Conservation (phyloP, 1,140 invertebrate species). For the Psix sp. region DNA sequence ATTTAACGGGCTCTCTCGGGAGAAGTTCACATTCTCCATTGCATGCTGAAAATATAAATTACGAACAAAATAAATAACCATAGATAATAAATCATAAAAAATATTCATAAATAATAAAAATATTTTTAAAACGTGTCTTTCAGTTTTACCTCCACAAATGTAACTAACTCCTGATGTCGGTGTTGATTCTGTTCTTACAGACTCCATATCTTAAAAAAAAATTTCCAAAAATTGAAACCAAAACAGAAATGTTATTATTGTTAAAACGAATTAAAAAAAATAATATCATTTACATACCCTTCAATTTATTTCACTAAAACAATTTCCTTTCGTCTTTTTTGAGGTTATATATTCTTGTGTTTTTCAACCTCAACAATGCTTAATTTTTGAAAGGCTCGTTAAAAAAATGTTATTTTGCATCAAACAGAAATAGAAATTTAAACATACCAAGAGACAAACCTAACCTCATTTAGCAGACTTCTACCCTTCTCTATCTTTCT, state of each 20-base stretch:
- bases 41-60: slow-evolving; percentile 3
- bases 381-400: no score
- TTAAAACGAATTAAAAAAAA: not conserved
- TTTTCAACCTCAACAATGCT: no score
- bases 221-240: not conserved
- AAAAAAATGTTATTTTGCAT: no score
- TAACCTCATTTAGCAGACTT: no score
- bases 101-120: not conserved
- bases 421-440: no score
- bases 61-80: not conserved
- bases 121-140: not conserved
- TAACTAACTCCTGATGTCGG: not conserved
- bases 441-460: no score
- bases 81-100: not conserved
- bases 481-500: no score
- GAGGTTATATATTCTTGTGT: no score
- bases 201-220: slow-evolving; percentile 11
- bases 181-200: slow-evolving; percentile 10
- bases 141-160: slow-evolving; percentile 12
- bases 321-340: no score
- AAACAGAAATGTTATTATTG: not conserved
- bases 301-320: no score
- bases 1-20: slow-evolving; percentile 9
- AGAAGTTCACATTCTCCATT: slow-evolving; percentile 1
- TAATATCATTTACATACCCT: no score